phyloP scores from a whole-genome alignment of 2,113 vertebrate species.

The Pogona vitticeps region DNA sequence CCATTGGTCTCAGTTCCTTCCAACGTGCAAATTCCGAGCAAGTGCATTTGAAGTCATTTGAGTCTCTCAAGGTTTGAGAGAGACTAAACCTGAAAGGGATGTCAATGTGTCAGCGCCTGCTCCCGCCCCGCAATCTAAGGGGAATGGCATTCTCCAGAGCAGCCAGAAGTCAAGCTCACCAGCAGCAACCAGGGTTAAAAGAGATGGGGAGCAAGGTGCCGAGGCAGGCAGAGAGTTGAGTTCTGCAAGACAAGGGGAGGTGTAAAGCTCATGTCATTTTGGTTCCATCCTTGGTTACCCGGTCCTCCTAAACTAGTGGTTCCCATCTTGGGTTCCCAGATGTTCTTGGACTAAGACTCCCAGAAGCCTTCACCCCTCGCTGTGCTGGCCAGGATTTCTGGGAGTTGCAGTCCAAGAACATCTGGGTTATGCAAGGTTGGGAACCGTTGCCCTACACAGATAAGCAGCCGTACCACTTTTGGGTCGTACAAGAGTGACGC shows the following conservation, averaged over 20 bases:
- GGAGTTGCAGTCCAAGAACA: too few species aligned
- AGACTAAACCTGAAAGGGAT: background rate
- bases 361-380: too few species aligned
- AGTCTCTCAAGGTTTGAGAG: background rate
- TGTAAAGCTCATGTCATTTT: background rate
- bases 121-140: background rate
- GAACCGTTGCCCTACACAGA: background rate
- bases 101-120: too few species aligned
- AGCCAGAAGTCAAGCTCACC: background rate
- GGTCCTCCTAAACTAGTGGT: too few species aligned
- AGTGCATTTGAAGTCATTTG: background rate
- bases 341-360: too few species aligned
- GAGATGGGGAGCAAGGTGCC: background rate
- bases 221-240: background rate
- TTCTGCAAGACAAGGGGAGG: background rate
- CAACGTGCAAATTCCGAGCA: background rate
- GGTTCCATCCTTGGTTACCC: too few species aligned
- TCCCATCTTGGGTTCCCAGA: too few species aligned
- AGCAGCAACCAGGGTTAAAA: background rate
- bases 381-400: too few species aligned
- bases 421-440: too few species aligned
- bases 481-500: background rate
- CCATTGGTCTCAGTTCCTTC: background rate
- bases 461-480: background rate
- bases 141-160: background rate